These are phyloP conservation scores for Clarias laeviceps DNA, from an alignment of 2,797 vertebrate species.

Conservation along the genomic window DNA sequence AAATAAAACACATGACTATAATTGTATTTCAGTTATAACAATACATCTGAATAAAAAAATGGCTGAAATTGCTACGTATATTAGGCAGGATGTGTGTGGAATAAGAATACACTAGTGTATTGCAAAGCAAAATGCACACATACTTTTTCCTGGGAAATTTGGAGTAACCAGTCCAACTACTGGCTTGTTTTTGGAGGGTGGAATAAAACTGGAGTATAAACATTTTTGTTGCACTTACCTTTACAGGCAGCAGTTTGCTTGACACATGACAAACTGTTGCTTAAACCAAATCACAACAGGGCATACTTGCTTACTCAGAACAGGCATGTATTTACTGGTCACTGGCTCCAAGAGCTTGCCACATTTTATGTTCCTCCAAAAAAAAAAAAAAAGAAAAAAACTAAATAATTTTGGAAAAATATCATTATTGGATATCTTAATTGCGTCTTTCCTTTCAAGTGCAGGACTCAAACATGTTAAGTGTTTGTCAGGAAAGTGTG, in stretches of 20 bases:
- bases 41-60: background rate
- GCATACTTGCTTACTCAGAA: background rate
- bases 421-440: slow-evolving; percentile 54
- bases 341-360: slow-evolving; percentile 55
- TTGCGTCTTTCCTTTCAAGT: slow-evolving; percentile 52
- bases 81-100: background rate
- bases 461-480: slow-evolving; percentile 6
- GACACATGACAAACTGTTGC: too few relatives aligned
- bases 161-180: background rate
- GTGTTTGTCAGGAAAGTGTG: slow-evolving; percentile 10
- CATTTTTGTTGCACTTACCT: background rate
- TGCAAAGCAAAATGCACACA: background rate
- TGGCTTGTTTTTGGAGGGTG: background rate
- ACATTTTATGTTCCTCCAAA: slow-evolving; percentile 57
- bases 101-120: background rate
- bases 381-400: slow-evolving; percentile 44
- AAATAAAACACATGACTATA: background rate
- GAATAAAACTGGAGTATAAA: background rate
- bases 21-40: background rate
- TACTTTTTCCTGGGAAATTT: background rate
- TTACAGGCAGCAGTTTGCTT: background rate
- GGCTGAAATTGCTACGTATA: background rate
- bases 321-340: background rate
- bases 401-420: slow-evolving; percentile 64
- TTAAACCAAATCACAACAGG: background rate